A percentile compares a stretch with the other conserved stretches of the same genome.
These are phyloP conservation scores for Leptopilina syphax DNA, from an alignment of 2,888 invertebrate species.

Conservation along the genomic window DNA sequence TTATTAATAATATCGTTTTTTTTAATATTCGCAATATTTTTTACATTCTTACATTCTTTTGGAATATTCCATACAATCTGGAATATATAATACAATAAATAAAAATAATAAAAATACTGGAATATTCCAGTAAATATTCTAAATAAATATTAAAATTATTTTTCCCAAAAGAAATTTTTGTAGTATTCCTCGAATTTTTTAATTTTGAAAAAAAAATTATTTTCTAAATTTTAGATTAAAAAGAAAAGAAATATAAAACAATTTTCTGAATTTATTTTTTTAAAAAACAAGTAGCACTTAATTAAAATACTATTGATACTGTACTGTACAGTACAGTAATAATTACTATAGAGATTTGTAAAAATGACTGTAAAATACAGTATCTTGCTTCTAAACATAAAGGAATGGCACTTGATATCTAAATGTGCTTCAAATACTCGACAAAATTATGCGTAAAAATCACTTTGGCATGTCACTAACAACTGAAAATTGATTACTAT, in stretches of 20 bases:
- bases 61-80: no score
- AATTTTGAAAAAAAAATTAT: no score
- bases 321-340: not conserved
- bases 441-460: conserved; percentile 16
- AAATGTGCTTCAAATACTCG: conserved; percentile 19
- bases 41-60: no score
- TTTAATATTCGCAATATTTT: no score
- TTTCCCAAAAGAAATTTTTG: no score
- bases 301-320: conserved; percentile 13
- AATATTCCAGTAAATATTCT: no score
- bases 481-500: conserved; percentile 11
- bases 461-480: conserved; percentile 29
- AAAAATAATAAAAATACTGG: no score
- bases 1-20: no score
- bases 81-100: no score
- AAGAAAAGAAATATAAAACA: not conserved
- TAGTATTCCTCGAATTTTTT: no score
- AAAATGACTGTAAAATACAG: not conserved
- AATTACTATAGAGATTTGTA: not conserved
- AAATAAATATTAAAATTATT: no score
- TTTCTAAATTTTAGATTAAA: not conserved
- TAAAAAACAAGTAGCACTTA: not conserved
- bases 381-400: conserved; percentile 16
- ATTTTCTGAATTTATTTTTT: conserved; percentile 4
- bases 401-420: conserved; percentile 34